phyloP scores from a whole-genome alignment of 2,113 vertebrate genomes.

The Sisor rabdophorus region DNA sequence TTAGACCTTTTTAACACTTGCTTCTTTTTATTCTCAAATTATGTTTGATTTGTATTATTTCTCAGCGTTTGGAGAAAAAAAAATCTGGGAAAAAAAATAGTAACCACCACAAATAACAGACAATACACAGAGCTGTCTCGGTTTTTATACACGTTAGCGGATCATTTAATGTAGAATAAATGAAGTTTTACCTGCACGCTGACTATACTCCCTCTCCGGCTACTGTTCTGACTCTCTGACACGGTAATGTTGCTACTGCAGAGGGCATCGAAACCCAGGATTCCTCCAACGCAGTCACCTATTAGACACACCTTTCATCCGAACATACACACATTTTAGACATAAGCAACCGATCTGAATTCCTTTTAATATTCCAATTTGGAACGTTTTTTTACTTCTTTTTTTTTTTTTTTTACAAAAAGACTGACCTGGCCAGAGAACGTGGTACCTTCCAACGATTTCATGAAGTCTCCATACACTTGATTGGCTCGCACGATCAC shows the following conservation, averaged over 20 bases:
- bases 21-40: too few species aligned
- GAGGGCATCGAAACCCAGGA: constrained; percentile 90
- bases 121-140: too few species aligned
- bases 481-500: constrained; percentile 93
- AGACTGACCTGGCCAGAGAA: constrained; percentile 88
- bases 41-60: too few species aligned
- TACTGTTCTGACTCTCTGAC: constrained; percentile 92
- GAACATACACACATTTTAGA: not conserved
- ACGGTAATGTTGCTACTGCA: constrained; percentile 86
- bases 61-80: too few species aligned
- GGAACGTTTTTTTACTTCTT: too few species aligned
- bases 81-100: too few species aligned
- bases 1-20: too few species aligned
- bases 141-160: not conserved
- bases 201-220: constrained; percentile 86
- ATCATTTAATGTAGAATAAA: not conserved
- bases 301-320: constrained; percentile 86
- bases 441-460: constrained; percentile 80
- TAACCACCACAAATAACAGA: too few species aligned
- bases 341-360: not conserved
- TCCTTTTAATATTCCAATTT: not conserved
- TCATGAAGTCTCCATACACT: constrained; percentile 87
- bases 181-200: constrained; percentile 81
- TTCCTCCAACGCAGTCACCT: constrained; percentile 95
- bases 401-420: not conserved